These are phyloP conservation scores for Melanotaenia pygmaea DNA, from an alignment of 2,797 vertebrate species.

Conservation along the genomic window DNA sequence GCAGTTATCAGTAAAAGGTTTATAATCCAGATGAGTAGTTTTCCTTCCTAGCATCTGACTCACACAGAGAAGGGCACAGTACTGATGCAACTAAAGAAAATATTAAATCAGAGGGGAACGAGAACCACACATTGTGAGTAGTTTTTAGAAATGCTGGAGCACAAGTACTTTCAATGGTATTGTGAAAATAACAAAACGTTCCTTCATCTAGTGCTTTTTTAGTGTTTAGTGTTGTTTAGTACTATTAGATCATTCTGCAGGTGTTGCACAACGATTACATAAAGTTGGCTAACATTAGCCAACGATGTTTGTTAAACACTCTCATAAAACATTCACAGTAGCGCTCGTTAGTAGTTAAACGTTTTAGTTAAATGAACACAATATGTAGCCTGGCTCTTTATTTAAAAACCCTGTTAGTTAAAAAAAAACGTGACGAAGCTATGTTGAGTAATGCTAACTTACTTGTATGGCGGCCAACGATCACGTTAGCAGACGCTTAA, in stretches of 20 bases:
- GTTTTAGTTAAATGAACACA: accelerated
- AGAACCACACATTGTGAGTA: neutral
- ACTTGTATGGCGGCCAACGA: conserved; percentile 17
- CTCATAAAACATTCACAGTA: neutral
- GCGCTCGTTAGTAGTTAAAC: neutral
- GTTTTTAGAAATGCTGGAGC: neutral
- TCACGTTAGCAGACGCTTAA: conserved; percentile 26
- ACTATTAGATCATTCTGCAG: neutral
- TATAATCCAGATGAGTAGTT: neutral
- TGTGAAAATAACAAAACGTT: neutral
- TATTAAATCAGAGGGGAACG: neutral
- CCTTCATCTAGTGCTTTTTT: too few species aligned
- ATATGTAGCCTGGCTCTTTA: accelerated
- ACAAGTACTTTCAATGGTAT: neutral
- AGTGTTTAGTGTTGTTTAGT: neutral
- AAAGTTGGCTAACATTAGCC: conserved; percentile 36
- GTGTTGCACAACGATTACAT: conserved; percentile 21
- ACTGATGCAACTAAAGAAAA: conserved; percentile 12
- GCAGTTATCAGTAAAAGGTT: too few species aligned
- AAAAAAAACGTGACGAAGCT: accelerated
- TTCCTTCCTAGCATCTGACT: neutral
- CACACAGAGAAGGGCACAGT: neutral
- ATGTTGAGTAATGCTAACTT: conserved; percentile 12
- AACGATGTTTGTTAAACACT: neutral
- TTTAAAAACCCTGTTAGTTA: too few species aligned